phyloP scores from a whole-genome alignment of 2,888 invertebrate genomes.

The Aspidiotus destructor region DNA sequence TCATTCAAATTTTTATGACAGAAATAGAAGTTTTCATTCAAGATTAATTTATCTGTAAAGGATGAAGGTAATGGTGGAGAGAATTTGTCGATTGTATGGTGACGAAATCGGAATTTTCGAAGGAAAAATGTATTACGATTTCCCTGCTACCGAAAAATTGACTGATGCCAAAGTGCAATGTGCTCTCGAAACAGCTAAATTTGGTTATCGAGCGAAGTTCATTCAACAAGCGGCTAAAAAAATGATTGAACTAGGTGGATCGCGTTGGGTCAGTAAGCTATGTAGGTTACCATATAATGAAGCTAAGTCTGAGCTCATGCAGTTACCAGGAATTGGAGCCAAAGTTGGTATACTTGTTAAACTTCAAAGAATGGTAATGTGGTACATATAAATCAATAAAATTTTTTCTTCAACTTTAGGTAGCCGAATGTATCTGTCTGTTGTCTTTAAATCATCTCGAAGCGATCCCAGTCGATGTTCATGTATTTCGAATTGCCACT shows the following conservation, averaged over 20 bases:
- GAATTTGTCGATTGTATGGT: slow-evolving; percentile 73
- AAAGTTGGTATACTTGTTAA: slow-evolving; percentile 53
- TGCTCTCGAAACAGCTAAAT: slow-evolving; percentile 60
- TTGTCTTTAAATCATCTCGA: slow-evolving; percentile 87
- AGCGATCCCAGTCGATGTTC: slow-evolving; percentile 91
- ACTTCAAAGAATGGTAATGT: neutral
- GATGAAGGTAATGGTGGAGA: slow-evolving; percentile 84
- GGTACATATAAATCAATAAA: neutral
- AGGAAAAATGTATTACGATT: slow-evolving; percentile 58
- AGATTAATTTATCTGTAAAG: slow-evolving; percentile 43
- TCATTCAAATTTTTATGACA: too few species aligned
- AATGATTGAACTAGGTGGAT: slow-evolving; percentile 59
- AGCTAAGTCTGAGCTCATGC: slow-evolving; percentile 63
- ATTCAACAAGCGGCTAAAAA: slow-evolving; percentile 63
- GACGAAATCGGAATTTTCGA: slow-evolving; percentile 58
- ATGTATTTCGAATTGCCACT: slow-evolving; percentile 84
- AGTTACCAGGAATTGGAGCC: slow-evolving; percentile 80
- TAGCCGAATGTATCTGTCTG: slow-evolving; percentile 93
- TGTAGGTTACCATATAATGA: slow-evolving; percentile 58
- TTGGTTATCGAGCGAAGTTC: slow-evolving; percentile 82
- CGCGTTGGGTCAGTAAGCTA: slow-evolving; percentile 61
- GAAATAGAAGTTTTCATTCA: too few species aligned
- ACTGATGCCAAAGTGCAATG: slow-evolving; percentile 55
- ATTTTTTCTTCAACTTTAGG: slow-evolving; percentile 46
- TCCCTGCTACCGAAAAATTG: slow-evolving; percentile 67